phyloP scores from a whole-genome alignment of 2,797 vertebrate species.

The Pterois miles region DNA sequence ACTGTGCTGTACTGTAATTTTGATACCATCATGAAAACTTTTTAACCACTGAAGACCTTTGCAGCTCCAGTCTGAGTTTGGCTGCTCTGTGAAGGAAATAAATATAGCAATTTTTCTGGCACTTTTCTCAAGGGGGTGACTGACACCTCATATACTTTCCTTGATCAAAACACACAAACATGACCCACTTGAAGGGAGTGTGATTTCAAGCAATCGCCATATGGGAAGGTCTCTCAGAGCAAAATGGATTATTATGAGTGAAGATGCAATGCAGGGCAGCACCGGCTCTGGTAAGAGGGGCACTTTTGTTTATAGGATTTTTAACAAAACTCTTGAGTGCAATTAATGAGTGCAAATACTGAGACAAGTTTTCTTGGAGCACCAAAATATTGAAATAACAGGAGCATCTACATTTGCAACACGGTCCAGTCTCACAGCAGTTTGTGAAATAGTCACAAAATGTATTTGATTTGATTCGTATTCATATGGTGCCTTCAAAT shows the following conservation, averaged over 20 bases:
- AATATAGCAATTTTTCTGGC: not conserved
- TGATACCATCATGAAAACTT: not conserved
- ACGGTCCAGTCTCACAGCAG: too few species aligned
- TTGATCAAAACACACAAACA: not conserved
- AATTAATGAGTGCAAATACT: not conserved
- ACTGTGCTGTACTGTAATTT: not conserved
- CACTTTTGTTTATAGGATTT: not conserved
- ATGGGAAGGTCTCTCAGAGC: not conserved
- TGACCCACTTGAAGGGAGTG: not conserved
- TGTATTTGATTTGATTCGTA: too few species aligned
- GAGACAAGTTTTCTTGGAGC: too few species aligned
- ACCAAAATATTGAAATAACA: not conserved
- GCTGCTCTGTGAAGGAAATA: not conserved
- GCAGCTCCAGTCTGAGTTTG: not conserved
- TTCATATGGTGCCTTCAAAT: too few species aligned
- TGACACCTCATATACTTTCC: not conserved
- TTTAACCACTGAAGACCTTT: not conserved
- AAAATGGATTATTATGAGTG: not conserved
- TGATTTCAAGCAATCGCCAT: not conserved
- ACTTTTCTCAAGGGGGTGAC: not conserved
- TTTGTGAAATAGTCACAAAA: too few species aligned
- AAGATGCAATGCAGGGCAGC: not conserved
- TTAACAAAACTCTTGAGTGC: not conserved
- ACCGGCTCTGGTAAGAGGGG: accelerated
- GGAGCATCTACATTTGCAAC: not conserved